phyloP scores from a whole-genome alignment of 2,113 vertebrate genomes.

The Callopanchax toddi region DNA sequence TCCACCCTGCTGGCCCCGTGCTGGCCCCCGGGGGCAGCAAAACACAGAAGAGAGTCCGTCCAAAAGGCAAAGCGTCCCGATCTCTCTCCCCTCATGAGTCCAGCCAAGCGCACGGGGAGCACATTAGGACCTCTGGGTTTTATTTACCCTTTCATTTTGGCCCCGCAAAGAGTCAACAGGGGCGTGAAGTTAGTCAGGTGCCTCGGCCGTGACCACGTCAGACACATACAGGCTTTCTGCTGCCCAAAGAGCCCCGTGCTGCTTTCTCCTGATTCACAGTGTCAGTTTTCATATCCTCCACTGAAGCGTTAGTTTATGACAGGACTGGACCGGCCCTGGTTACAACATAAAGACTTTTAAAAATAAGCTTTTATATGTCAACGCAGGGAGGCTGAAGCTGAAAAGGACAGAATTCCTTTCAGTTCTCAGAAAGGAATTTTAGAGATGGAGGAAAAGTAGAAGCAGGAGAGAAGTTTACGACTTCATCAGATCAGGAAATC shows the following conservation, averaged over 20 bases:
- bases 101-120: constrained; percentile 91
- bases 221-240: constrained; percentile 12
- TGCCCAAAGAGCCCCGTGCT: constrained; percentile 21
- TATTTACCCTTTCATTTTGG: constrained; percentile 80
- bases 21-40: constrained; percentile 76
- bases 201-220: constrained; percentile 63
- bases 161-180: constrained; percentile 73
- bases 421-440: background rate
- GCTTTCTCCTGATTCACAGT: constrained; percentile 59
- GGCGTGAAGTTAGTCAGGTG: constrained; percentile 81
- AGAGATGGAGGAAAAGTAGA: too few relatives aligned
- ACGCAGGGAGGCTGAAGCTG: constrained; percentile 44
- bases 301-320: constrained; percentile 65
- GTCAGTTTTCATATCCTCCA: constrained; percentile 68
- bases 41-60: constrained; percentile 84
- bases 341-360: constrained; percentile 38
- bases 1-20: constrained; percentile 82
- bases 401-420: constrained; percentile 43
- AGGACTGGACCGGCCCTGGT: constrained; percentile 12
- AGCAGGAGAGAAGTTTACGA: too few relatives aligned
- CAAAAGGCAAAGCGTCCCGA: constrained; percentile 81
- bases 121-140: constrained; percentile 85
- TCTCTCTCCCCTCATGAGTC: constrained; percentile 82
- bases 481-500: too few relatives aligned
- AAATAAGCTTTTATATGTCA: constrained; percentile 55